Conservation (phyloP, 2,888 invertebrate genomes). For the Aphelenchoides bicaudatus region DNA sequence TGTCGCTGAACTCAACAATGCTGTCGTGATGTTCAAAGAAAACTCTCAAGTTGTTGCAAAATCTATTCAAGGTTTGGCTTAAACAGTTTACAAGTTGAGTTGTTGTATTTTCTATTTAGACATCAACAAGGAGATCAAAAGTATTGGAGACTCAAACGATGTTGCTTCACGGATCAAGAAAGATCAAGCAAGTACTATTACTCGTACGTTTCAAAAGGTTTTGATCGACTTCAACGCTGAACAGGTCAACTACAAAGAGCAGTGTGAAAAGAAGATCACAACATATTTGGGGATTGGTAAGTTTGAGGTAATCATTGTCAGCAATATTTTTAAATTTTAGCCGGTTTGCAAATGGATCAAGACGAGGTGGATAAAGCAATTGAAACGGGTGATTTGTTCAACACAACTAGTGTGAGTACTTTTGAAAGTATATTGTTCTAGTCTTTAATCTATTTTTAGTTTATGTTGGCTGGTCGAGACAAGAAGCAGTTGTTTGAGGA, state of each 20-base stretch:
- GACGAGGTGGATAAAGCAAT: slow-evolving; percentile 34
- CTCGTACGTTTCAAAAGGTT: slow-evolving; percentile 22
- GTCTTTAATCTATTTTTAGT: slow-evolving; percentile 27
- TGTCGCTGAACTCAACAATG: slow-evolving; percentile 29
- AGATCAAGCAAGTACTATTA: slow-evolving; percentile 31
- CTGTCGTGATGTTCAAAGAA: slow-evolving; percentile 26
- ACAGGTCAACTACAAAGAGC: slow-evolving; percentile 31
- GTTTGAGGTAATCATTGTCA: slow-evolving; percentile 19
- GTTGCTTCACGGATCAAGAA: slow-evolving; percentile 30
- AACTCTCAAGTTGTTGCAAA: slow-evolving; percentile 23
- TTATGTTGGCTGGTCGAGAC: slow-evolving; percentile 43
- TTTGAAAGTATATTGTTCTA: too few relatives aligned
- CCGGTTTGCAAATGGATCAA: slow-evolving; percentile 34
- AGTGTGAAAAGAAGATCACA: slow-evolving; percentile 32
- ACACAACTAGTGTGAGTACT: slow-evolving; percentile 30
- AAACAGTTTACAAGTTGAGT: too few relatives aligned
- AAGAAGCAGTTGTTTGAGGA: slow-evolving; percentile 42
- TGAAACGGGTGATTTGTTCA: slow-evolving; percentile 36
- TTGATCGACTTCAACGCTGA: slow-evolving; percentile 30
- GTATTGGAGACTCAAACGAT: slow-evolving; percentile 8
- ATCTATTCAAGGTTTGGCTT: slow-evolving; percentile 18
- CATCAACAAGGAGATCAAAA: slow-evolving; percentile 24
- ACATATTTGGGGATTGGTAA: slow-evolving; percentile 29
- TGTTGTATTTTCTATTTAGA: slow-evolving; percentile 16
- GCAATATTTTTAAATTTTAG: slow-evolving; percentile 16